Base-by-base conservation (phyloP, 1,140 invertebrate species). In the Pseudomyrmex gracilis region DNA sequence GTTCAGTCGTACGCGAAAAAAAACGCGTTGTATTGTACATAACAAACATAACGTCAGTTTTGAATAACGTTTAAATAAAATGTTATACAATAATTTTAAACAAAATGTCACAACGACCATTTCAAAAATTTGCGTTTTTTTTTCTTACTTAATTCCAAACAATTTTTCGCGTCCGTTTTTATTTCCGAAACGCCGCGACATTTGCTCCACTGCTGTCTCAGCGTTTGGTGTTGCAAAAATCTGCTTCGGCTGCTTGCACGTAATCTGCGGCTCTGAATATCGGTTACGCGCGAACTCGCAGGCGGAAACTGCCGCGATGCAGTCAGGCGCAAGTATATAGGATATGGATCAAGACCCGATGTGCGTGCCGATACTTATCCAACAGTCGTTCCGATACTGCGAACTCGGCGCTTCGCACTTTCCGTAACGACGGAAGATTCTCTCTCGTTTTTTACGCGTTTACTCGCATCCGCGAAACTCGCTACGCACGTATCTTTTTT, bases 261-360 rank as follows among this genome's bases (percentile, higher is more conserved):
- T 24, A 61, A 49, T 55, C 43, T 43, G 20, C 15, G 22, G 53
- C 61, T 76, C 24, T 60, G 73, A 85, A 70, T 87, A 73, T 77
- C 58, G 73, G 57, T 64, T 82, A 15, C 12, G 68, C 20, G 53
- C 43, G 73, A 76, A 66, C 57, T 82, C 53, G 34, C 8, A 15
- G 43, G 13, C 43, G 63, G n/a, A 43, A 43, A 34, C 53, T 43
- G 13, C 3, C 49, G 22, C 66, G 53, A 71, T 76, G 66, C 70
- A 49, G 68, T 53, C 60, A 76, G 63, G 87, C 53, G 78, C 77
- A 45, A 78, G 73, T 0, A 34, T 22, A 73, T 57, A 63, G 76
- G 87, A 93, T 92, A 82, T 93, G 89, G 92, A 92, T 93, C 92
- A 93, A 93, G 92, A 91, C 90, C 80, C 76, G 53, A 17, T 78